Conservation (phyloP, 1,140 invertebrate genomes). For the Lerema accius region DNA sequence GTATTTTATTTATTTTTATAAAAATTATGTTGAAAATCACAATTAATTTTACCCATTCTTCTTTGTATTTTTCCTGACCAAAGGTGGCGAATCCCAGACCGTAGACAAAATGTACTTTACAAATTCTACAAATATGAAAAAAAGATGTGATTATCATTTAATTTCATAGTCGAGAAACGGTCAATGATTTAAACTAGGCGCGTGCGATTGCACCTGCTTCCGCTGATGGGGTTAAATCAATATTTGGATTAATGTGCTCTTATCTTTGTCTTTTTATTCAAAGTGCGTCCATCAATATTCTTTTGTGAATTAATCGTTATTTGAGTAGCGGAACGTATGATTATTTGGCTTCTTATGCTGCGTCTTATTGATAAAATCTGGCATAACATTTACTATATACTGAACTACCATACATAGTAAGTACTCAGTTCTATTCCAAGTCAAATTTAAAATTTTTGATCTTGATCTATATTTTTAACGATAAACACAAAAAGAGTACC, state of each 20-base stretch:
- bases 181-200: slow-evolving; percentile 69
- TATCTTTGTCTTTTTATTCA: slow-evolving; percentile 62
- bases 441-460: too few species aligned
- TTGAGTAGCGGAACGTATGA: neutral
- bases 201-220: slow-evolving; percentile 76
- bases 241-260: slow-evolving; percentile 76
- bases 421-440: too few species aligned
- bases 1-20: too few species aligned
- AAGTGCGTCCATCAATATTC: neutral
- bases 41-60: neutral
- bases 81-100: slow-evolving; percentile 51
- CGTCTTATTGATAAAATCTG: too few species aligned
- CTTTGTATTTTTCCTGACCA: slow-evolving; percentile 6
- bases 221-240: slow-evolving; percentile 79
- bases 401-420: too few species aligned
- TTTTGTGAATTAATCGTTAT: neutral
- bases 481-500: too few species aligned
- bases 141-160: slow-evolving; percentile 80
- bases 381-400: too few species aligned
- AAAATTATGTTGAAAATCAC: too few species aligned
- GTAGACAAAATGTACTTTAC: slow-evolving; percentile 68
- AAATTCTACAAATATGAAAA: slow-evolving; percentile 76
- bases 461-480: too few species aligned
- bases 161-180: slow-evolving; percentile 78
- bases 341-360: neutral